Evolutionary conservation across 2,113 vertebrate genomes (phyloP).

Genomic region (Machaerirhynchus nigripectus): DNA sequence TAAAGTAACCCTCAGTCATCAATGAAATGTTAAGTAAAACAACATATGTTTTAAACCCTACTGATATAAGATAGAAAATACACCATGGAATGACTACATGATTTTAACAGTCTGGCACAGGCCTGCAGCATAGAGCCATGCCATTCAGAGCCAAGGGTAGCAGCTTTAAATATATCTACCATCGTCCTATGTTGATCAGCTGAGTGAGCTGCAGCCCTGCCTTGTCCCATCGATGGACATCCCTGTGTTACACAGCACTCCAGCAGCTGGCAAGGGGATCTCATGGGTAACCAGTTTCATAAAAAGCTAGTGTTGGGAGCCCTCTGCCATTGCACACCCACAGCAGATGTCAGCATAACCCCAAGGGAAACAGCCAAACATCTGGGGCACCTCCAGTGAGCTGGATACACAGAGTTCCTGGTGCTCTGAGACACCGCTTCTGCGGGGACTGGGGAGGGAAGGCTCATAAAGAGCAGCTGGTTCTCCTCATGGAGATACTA

Average conservation of each 20-base stretch:
- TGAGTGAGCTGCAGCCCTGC: neutral
- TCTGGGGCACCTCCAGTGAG: neutral
- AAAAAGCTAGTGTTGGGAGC: neutral
- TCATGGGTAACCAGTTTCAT: neutral
- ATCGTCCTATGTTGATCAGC: neutral
- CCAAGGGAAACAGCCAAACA: neutral
- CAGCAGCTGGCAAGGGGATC: neutral
- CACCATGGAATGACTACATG: neutral
- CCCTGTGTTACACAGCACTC: neutral
- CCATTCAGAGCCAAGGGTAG: neutral
- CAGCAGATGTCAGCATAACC: neutral
- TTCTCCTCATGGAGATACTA: neutral
- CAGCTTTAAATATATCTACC: neutral
- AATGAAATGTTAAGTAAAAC: neutral
- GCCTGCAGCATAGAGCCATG: neutral
- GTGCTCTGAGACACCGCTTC: neutral
- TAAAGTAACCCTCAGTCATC: neutral
- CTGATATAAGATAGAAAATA: neutral
- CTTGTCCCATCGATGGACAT: neutral
- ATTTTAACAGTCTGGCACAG: neutral
- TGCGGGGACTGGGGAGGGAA: neutral
- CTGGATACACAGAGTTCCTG: accelerated
- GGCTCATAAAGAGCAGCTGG: neutral
- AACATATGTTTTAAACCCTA: neutral
- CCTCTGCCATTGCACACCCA: neutral